phyloP scores from a whole-genome alignment of 2,113 vertebrate species.

The Odocoileus virginianus region DNA sequence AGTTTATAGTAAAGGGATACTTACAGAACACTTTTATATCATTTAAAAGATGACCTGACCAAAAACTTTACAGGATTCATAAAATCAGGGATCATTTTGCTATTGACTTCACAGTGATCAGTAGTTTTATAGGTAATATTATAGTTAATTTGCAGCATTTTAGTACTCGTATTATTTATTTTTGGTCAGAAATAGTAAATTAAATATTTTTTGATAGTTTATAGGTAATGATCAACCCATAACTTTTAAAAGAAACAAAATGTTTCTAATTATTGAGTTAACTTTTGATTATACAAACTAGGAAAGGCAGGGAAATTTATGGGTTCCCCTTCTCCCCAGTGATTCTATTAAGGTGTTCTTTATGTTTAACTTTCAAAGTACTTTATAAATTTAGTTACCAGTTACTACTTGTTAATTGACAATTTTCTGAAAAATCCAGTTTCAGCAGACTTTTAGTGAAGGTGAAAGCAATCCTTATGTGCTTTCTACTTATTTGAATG shows the following conservation, averaged over 20 bases:
- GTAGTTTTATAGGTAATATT: constrained; percentile 89
- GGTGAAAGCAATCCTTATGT: constrained; percentile 82
- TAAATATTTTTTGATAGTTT: constrained; percentile 90
- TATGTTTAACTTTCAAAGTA: constrained; percentile 82
- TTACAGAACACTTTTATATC: constrained; percentile 82
- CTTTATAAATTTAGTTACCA: constrained; percentile 85
- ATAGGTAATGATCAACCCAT: constrained; percentile 84
- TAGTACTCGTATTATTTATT: constrained; percentile 87
- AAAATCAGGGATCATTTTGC: constrained; percentile 90
- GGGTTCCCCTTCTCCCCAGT: constrained; percentile 79
- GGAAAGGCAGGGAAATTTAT: constrained; percentile 86
- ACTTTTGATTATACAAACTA: constrained; percentile 82
- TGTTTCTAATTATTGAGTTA: constrained; percentile 85
- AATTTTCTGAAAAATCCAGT: constrained; percentile 81
- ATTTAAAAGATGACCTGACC: constrained; percentile 87
- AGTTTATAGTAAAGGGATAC: constrained; percentile 82
- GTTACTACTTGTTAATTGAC: constrained; percentile 81
- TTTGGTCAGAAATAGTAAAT: constrained; percentile 88
- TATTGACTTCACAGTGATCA: constrained; percentile 86
- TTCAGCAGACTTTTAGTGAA: constrained; percentile 87
- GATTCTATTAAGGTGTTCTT: constrained; percentile 79
- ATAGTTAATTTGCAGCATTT: constrained; percentile 87
- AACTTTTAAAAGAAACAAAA: constrained; percentile 83
- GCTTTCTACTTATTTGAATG: constrained; percentile 93
- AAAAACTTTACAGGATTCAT: constrained; percentile 86